Evolutionary conservation across 2,797 vertebrate genomes (phyloP), one percentile per base, ranked within the genome.

Genomic region (Gymnopithys bicolor): DNA sequence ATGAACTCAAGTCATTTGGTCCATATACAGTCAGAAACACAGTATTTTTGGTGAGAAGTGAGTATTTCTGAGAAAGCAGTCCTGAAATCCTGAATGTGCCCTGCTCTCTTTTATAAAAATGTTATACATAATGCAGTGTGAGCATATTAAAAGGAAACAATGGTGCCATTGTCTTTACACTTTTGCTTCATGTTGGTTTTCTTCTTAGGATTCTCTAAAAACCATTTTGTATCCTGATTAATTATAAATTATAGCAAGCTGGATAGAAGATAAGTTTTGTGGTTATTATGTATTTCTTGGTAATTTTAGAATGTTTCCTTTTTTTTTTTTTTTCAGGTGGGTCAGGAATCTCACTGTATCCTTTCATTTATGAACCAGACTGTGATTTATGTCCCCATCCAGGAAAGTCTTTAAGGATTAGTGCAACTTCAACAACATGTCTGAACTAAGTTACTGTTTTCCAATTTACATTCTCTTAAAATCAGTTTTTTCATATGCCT

Each of bases 21-120:
- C 5, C 1, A 33, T 6, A 17, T 22, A 30, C 5, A 68, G 9
- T 21, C 16, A 75, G 2, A 28, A 12, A 15, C 2, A 37, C 2
- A 37, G 13, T 24, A 12, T 28, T 78, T 19, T 1, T 2, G 2
- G 12, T 5, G 7, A 49, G 51, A 81, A 49, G 4, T 37, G 19
- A 67, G 5, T 23, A 39, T 48, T 81, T 83, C 18, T 7, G 23
- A 79, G 33, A 33, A 84, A 73, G 14, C 7, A 51, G 7, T 35
- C 18, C 11, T 43, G 15, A 67, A 45, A 6, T 66, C 30, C 19
- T 63, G 41, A 86, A 32, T 32, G 5, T 46, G 17, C 7, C 9
- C 22, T 74, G 10, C 10, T 70, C 7, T 48, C 3, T 55, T 41
- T 51, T 23, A 52, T 49, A 80, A 46, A 80, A 77, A 53, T 28